A percentile compares a stretch with the other conserved stretches of the same genome.
phyloP scores from a whole-genome alignment of 2,888 invertebrate species.

The Adineta ricciae region DNA sequence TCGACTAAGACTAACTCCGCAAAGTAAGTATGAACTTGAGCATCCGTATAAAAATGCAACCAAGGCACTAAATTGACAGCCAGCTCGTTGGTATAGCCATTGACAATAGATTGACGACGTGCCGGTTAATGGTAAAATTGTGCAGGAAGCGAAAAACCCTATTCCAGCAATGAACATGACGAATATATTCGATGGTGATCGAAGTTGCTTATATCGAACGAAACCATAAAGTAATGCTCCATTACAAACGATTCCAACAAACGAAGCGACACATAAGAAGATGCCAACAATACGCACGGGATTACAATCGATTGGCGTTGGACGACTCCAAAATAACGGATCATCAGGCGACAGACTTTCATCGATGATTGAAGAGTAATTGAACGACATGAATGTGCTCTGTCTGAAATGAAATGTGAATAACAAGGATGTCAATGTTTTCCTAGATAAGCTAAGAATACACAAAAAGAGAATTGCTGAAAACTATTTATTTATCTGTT shows the following conservation, averaged over 20 bases:
- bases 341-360: not conserved
- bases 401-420: not conserved
- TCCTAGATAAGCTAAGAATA: too few relatives aligned
- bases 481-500: too few relatives aligned
- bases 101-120: not conserved
- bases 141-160: not conserved
- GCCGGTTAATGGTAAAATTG: not conserved
- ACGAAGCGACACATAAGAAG: not conserved
- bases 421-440: not conserved
- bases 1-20: not conserved
- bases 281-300: not conserved
- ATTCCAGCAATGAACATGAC: not conserved
- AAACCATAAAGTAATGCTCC: not conserved
- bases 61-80: not conserved
- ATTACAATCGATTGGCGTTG: not conserved
- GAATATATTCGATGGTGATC: not conserved
- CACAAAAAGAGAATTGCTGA: too few relatives aligned
- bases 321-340: not conserved
- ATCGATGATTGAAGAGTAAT: not conserved
- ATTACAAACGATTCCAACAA: not conserved
- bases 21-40: not conserved
- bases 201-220: not conserved
- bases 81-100: not conserved
- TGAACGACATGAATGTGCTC: not conserved
- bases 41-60: not conserved